A percentile compares a stretch with the other conserved stretches of the same genome.
Evolutionary conservation across 2,888 invertebrate species (phyloP).

Genomic region (Pristionchus japonicus): DNA sequence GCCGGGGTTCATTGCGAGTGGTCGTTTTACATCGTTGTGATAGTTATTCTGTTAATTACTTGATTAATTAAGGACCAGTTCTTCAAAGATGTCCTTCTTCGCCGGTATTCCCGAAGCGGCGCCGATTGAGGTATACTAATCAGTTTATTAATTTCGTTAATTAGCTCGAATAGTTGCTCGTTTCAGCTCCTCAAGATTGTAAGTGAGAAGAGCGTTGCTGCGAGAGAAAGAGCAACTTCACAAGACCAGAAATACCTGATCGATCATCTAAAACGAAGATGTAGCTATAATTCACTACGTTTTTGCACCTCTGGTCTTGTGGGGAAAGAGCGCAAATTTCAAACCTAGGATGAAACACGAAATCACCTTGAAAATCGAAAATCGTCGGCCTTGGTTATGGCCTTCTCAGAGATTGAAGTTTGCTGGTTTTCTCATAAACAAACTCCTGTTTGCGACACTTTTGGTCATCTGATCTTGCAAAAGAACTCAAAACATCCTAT

Average conservation of each 20-base stretch:
- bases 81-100: constrained; percentile 61
- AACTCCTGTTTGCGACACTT: neutral
- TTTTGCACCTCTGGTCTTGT: neutral
- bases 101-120: constrained; percentile 64
- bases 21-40: neutral
- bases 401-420: neutral
- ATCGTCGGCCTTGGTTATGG: neutral
- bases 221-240: neutral
- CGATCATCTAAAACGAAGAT: neutral
- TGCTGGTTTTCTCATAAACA: neutral
- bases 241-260: constrained; percentile 1
- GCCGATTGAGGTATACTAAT: constrained; percentile 57
- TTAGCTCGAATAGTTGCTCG: neutral
- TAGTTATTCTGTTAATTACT: neutral
- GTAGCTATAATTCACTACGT: neutral
- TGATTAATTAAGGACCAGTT: neutral
- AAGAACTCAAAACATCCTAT: neutral
- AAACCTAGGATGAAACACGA: neutral
- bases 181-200: neutral
- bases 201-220: neutral
- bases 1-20: neutral
- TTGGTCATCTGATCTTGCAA: neutral
- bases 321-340: neutral
- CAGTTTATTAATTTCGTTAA: neutral
- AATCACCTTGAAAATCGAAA: neutral